Evolutionary conservation across 2,888 invertebrate genomes (phyloP).

Genomic region (Noctua pronuba): DNA sequence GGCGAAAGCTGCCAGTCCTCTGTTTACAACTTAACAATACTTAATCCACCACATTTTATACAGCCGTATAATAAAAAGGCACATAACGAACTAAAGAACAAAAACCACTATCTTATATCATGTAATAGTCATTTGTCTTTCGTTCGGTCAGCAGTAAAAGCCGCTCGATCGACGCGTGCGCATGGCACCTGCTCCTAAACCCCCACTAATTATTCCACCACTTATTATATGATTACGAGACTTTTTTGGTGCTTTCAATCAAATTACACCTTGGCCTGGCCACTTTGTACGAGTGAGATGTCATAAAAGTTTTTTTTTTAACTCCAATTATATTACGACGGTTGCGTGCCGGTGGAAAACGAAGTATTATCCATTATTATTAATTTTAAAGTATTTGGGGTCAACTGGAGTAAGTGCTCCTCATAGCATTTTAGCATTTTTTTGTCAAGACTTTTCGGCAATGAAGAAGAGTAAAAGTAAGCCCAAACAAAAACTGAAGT

Average conservation of each 20-base stretch:
- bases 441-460: conserved; percentile 5
- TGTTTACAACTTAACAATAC: conserved; percentile 55
- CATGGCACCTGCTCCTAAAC: conserved; percentile 85
- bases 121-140: conserved; percentile 78
- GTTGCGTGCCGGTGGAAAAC: conserved; percentile 85
- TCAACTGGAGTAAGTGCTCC: conserved; percentile 36
- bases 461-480: conserved; percentile 9
- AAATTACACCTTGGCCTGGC: conserved; percentile 89
- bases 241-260: conserved; percentile 91
- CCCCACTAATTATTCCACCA: conserved; percentile 89
- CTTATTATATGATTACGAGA: conserved; percentile 90
- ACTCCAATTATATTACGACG: conserved; percentile 74
- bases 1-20: conserved; percentile 30
- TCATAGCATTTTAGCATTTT: conserved; percentile 8
- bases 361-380: conserved; percentile 76
- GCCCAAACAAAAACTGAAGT: conserved; percentile 18
- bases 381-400: conserved; percentile 56
- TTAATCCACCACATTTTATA: conserved; percentile 61
- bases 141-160: conserved; percentile 70
- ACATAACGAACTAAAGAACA: conserved; percentile 52
- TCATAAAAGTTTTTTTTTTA: conserved; percentile 86
- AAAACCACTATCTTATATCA: conserved; percentile 63
- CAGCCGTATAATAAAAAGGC: conserved; percentile 43
- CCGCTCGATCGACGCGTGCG: conserved; percentile 69
- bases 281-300: conserved; percentile 89